Conservation (phyloP, 2,113 vertebrate genomes). For the Tiliqua scincoides region DNA sequence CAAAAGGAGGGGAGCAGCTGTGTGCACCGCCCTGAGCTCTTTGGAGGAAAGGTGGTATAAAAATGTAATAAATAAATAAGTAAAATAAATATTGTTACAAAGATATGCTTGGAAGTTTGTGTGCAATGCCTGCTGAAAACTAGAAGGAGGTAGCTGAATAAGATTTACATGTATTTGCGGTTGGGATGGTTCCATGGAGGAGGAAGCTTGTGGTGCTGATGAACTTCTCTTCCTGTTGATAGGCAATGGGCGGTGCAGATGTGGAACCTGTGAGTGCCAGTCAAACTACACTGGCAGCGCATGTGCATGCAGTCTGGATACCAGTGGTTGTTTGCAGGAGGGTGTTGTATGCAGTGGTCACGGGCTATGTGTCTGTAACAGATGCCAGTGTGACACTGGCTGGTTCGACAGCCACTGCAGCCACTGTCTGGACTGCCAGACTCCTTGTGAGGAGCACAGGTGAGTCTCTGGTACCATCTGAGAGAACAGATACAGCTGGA, state of each 20-base stretch:
- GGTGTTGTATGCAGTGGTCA: slow-evolving; percentile 67
- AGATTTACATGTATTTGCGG: not conserved
- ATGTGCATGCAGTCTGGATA: slow-evolving; percentile 70
- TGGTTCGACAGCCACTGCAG: slow-evolving; percentile 67
- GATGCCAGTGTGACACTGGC: slow-evolving; percentile 67
- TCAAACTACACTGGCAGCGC: slow-evolving; percentile 66
- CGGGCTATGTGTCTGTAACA: slow-evolving; percentile 75
- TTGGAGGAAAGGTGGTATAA: too few relatives aligned
- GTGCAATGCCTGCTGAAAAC: not conserved
- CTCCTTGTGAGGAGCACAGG: slow-evolving; percentile 61
- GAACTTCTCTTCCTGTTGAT: not conserved
- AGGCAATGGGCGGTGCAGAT: slow-evolving; percentile 75
- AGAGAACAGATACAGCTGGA: not conserved
- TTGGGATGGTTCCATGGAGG: not conserved
- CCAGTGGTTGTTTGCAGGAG: slow-evolving; percentile 36
- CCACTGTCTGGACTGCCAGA: slow-evolving; percentile 65
- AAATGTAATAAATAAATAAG: too few relatives aligned
- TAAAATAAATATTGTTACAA: too few relatives aligned
- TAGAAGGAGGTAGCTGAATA: not conserved
- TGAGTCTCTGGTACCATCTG: slow-evolving; percentile 1
- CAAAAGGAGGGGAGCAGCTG: too few relatives aligned
- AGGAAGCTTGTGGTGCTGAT: not conserved
- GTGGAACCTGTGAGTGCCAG: slow-evolving; percentile 71
- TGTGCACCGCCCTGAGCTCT: too few relatives aligned
- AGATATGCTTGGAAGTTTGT: not conserved